These are phyloP conservation scores for Antheraea mylitta DNA, from an alignment of 1,140 invertebrate species.

Conservation along the genomic window DNA sequence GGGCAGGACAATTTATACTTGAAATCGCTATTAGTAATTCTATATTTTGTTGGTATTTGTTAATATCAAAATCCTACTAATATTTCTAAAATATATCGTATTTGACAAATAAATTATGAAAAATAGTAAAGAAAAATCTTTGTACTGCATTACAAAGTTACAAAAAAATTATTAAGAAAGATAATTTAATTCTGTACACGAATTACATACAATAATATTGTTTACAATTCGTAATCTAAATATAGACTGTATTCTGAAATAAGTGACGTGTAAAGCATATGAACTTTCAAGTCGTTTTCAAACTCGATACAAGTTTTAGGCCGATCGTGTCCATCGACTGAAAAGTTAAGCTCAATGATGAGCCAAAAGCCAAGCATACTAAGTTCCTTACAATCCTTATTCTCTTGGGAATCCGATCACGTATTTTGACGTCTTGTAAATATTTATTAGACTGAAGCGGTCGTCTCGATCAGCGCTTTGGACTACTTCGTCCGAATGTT, in stretches of 20 bases:
- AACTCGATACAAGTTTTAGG: not conserved
- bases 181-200: too few species aligned
- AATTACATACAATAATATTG: not conserved
- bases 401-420: not conserved
- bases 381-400: not conserved
- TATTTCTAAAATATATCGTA: not conserved
- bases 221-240: not conserved
- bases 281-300: not conserved
- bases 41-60: not conserved
- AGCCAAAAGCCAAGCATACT: not conserved
- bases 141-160: too few species aligned
- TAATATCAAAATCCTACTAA: not conserved
- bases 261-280: not conserved
- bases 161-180: too few species aligned
- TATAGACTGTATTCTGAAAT: not conserved
- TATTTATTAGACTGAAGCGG: not conserved
- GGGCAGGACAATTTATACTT: not conserved
- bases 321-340: not conserved
- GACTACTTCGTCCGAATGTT: not conserved
- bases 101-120: not conserved
- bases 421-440: not conserved
- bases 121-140: too few species aligned
- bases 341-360: constrained; percentile 1
- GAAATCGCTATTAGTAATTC: not conserved
- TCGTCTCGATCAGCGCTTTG: not conserved